phyloP scores from a whole-genome alignment of 1,140 invertebrate genomes.

The Apis florea region DNA sequence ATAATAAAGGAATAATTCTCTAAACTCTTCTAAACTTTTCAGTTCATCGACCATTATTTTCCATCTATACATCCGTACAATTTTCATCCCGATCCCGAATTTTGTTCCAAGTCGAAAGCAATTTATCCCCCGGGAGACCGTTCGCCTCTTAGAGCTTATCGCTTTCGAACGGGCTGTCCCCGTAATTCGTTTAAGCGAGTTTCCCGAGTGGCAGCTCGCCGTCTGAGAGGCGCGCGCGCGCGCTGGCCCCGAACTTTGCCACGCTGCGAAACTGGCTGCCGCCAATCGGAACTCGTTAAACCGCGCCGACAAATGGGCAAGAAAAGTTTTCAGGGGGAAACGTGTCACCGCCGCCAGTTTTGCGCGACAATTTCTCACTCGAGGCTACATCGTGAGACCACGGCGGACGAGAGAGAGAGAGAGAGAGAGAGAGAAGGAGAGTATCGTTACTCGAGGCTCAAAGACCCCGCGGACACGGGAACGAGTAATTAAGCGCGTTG shows the following conservation, averaged over 20 bases:
- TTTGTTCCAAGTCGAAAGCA: not conserved
- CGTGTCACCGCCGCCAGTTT: constrained; percentile 7
- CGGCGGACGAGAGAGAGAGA: not conserved
- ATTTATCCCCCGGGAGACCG: not conserved
- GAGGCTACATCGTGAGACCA: not conserved
- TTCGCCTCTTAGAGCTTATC: not conserved
- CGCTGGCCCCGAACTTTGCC: not conserved
- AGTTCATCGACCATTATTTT: not conserved
- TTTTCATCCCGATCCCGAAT: constrained; percentile 2
- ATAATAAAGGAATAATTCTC: not conserved
- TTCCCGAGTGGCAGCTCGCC: not conserved
- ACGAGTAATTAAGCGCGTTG: constrained; percentile 33
- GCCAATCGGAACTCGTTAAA: constrained; percentile 30
- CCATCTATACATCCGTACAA: not conserved
- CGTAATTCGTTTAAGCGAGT: constrained; percentile 30
- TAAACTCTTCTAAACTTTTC: too few relatives aligned
- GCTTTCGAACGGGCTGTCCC: not conserved
- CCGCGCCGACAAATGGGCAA: constrained; percentile 15
- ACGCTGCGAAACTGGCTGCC: constrained; percentile 6
- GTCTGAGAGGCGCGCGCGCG: not conserved
- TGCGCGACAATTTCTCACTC: constrained; percentile 8
- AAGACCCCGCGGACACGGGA: not conserved
- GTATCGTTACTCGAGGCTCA: not conserved
- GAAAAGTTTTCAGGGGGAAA: not conserved
- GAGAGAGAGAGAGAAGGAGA: not conserved